Conservation (phyloP, 2,888 invertebrate genomes). For the Seira sanloemensis region DNA sequence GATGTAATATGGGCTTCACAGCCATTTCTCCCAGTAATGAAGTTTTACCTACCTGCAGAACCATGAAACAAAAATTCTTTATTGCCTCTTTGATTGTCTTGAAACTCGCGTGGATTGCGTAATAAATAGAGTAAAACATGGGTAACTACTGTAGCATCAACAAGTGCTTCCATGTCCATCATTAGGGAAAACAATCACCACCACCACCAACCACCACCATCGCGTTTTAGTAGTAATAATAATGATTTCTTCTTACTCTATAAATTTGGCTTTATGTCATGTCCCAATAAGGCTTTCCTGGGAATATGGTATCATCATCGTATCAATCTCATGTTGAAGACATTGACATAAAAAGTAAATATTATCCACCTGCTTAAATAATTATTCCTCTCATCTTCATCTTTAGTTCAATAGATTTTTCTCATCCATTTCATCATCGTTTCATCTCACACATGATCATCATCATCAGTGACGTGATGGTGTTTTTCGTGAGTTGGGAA, state of each 20-base stretch:
- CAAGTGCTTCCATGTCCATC: not conserved
- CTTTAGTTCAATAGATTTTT: not conserved
- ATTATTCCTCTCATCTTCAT: not conserved
- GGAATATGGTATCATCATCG: slow-evolving; percentile 28
- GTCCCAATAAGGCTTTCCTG: slow-evolving; percentile 26
- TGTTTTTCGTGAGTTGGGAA: slow-evolving; percentile 55
- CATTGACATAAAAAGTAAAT: not conserved
- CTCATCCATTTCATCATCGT: slow-evolving; percentile 43
- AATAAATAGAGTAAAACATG: slow-evolving; percentile 24
- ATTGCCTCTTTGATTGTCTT: not conserved
- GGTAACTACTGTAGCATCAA: too few species aligned
- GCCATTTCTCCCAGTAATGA: too few species aligned
- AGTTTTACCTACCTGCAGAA: not conserved
- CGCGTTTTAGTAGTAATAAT: slow-evolving; percentile 18
- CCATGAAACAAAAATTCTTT: not conserved
- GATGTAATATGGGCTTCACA: too few species aligned
- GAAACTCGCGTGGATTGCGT: slow-evolving; percentile 32
- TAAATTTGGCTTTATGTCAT: slow-evolving; percentile 50
- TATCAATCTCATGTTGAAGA: not conserved
- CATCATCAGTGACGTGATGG: slow-evolving; percentile 28
- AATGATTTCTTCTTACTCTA: slow-evolving; percentile 3
- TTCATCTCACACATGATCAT: too few species aligned
- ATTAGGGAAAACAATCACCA: not conserved
- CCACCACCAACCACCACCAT: too few species aligned
- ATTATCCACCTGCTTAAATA: not conserved